A percentile compares a stretch with the other conserved stretches of the same genome.
These are phyloP conservation scores for Nasonia vitripennis DNA, from an alignment of 1,140 invertebrate species.

Conservation along the genomic window DNA sequence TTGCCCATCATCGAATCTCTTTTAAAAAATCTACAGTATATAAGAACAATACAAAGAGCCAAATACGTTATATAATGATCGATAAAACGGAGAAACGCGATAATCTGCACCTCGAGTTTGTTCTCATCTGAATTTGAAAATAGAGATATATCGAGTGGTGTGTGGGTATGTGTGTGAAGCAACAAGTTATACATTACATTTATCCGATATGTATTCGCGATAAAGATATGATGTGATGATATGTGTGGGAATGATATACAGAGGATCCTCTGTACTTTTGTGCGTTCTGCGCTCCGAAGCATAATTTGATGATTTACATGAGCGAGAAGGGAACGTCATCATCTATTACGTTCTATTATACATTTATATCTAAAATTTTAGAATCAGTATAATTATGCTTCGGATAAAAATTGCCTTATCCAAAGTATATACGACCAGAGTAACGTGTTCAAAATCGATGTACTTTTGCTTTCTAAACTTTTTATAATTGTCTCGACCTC, in stretches of 20 bases:
- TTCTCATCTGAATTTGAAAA: constrained; percentile 12
- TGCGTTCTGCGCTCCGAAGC: constrained; percentile 18
- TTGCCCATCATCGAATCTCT: neutral
- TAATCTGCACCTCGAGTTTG: neutral
- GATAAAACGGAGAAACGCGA: constrained; percentile 18
- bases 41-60: constrained; percentile 11
- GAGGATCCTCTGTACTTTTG: constrained; percentile 20
- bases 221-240: too few relatives aligned
- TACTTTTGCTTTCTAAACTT: too few relatives aligned
- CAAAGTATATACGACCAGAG: too few relatives aligned
- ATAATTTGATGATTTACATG: neutral
- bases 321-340: neutral
- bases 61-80: neutral
- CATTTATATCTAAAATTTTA: too few relatives aligned
- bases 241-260: constrained; percentile 13
- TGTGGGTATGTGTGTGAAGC: neutral
- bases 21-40: constrained; percentile 37
- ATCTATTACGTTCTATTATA: too few relatives aligned
- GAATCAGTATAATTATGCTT: too few relatives aligned
- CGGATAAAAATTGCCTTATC: too few relatives aligned
- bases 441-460: too few relatives aligned
- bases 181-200: neutral
- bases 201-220: constrained; percentile 38
- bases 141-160: neutral
- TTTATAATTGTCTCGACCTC: too few relatives aligned